Base-by-base conservation (phyloP, 2,888 invertebrate species). In the Leptopilina myrica region DNA sequence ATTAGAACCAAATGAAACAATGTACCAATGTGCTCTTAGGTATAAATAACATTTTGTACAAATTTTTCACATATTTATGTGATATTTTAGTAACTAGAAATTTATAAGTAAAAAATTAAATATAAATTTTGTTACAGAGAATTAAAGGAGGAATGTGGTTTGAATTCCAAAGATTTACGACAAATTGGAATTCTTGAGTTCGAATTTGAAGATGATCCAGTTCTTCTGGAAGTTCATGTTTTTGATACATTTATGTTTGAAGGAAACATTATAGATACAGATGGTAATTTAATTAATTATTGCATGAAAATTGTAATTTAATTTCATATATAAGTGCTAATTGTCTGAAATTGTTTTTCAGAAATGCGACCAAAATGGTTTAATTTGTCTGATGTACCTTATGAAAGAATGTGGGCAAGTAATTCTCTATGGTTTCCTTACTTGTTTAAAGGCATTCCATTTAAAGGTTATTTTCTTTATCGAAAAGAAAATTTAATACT, bases 361-460 rank as follows among this genome's bases (percentile, higher is more conserved):
- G 96, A 96, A 92, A 96, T 96, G 95, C 84, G 87, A n/a, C 96
- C 96, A 0, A 92, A 94, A 88, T 96, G 96, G 96, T 96, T 93
- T 86, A 85, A 92, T 9, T 85, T 92, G 14, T 88, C 93, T 11
- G 87, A 93, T 9, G 91, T 96, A 81, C 96, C 96, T 0, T 95
- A 93, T 86, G 89, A 93, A 5, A 88, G 93, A 26, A 96, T 96
- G 96, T 96, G 95, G 95, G 93, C 93, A 1, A 96, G 96, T 89
- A 95, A 95, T 85, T 89, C 87, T 76, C 84, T 92, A 26, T 96
- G 96, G 96, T 94, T 95, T 84, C 95, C 95, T 0, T 91, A 93
- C 14, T 92, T 95, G 91, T 88, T 95, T 0, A 92, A 92, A 81
- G 93, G 93, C 11, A 92, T 92, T 82, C 92, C 92, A 78, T 95